Evolutionary conservation across 1,140 invertebrate genomes (phyloP), one percentile per base, ranked within the genome.

Genomic region (Drosophila parvula): DNA sequence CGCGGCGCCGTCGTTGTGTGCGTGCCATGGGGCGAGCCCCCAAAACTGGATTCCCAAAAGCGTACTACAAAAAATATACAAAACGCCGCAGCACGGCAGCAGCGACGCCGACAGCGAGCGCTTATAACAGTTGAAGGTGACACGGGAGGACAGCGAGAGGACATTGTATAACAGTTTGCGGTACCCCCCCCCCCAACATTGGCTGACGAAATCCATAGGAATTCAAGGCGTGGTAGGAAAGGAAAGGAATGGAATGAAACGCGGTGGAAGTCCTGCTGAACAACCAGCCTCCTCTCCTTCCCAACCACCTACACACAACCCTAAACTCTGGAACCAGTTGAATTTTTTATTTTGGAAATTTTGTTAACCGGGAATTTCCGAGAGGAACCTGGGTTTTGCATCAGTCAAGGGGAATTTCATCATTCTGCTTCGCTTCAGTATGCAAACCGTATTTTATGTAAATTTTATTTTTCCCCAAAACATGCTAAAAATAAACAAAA

Each of bases 41-140:
- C 85, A 89, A 89, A 89, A 89, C 85, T 89, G 78, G 85, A 78
- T 81, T 81, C 65, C 70, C 65, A 78, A 81, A 70, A 50, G 63
- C 48, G 61, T 27, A 51, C 70, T 58, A 58, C 56, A 58, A 77
- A 56, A 41, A 36, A 14, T 36, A 14, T 36, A 28, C 45, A 32
- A 28, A 14, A 30, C 47, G 41, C 22, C 47, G 40, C 32, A 60
- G 51, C 57, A 47, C 22, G 10, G 51, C 30, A 40, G 18, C 22
- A 40, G 53, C 40, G 40, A 9, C 28, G 40, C 18, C 47, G 38
- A 40, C 38, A 34, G 28, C 12, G 28, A 36, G 18, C 14, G 53
- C 4, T 36, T 77, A 79, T 78, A 57, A 64, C 76, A 78, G 55
- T 57, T 79, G 76, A 79, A 79, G 76, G 76, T 79, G 76, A 79